Conservation (phyloP, 2,888 invertebrate species). For the Andrena haemorrhoa region DNA sequence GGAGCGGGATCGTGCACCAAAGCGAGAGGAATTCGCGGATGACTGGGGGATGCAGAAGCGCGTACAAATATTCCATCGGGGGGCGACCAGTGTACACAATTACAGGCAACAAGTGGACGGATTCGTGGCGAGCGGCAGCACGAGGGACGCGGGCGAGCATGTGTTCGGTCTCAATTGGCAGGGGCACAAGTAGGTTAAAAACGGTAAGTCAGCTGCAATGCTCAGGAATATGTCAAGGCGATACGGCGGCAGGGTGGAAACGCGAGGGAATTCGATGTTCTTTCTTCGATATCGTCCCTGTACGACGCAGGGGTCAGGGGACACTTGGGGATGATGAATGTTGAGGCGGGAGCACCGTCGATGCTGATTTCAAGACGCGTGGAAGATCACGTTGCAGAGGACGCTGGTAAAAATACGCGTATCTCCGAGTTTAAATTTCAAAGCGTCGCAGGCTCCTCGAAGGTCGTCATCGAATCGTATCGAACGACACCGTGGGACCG, state of each 20-base stretch:
- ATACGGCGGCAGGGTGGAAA: constrained; percentile 28
- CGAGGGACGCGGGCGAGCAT: constrained; percentile 56
- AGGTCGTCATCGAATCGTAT: constrained; percentile 27
- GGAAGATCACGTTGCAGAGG: neutral
- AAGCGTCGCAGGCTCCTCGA: neutral
- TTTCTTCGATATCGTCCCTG: too few relatives aligned
- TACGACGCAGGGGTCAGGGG: too few relatives aligned
- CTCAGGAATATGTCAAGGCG: constrained; percentile 75
- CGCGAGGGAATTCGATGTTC: neutral
- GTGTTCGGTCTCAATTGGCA: constrained; percentile 75
- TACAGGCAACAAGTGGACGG: constrained; percentile 68
- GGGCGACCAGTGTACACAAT: constrained; percentile 34
- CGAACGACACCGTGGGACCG: constrained; percentile 33
- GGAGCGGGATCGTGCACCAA: too few relatives aligned
- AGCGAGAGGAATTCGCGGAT: too few relatives aligned
- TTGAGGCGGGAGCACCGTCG: neutral
- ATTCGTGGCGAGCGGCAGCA: constrained; percentile 48
- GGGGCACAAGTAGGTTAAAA: constrained; percentile 77
- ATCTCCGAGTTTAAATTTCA: neutral
- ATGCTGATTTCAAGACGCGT: neutral
- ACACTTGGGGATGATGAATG: too few relatives aligned
- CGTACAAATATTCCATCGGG: neutral
- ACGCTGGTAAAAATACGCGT: neutral
- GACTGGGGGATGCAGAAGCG: neutral
- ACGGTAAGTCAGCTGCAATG: constrained; percentile 70